phyloP scores from a whole-genome alignment of 2,888 invertebrate genomes.

The Troides helena region DNA sequence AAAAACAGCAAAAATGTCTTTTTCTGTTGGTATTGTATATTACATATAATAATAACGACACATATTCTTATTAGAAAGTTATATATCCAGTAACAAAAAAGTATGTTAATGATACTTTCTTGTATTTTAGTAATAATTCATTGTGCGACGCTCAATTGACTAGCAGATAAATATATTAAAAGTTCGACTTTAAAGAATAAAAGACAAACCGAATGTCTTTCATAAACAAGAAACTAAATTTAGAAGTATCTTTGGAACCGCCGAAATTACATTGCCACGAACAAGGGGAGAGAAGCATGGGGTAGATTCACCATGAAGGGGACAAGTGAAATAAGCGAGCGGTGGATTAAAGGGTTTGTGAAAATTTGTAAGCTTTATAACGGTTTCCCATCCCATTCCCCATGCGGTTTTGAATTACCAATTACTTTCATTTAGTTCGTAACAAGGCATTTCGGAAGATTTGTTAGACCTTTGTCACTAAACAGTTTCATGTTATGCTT shows the following conservation, averaged over 20 bases:
- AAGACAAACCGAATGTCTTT: conserved; percentile 5
- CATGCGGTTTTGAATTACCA: conserved; percentile 76
- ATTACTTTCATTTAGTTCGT: conserved; percentile 71
- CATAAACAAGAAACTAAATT: conserved; percentile 27
- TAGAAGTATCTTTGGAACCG: conserved; percentile 54
- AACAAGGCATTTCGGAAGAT: conserved; percentile 53
- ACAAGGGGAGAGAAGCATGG: conserved; percentile 46
- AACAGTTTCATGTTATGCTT: conserved; percentile 1
- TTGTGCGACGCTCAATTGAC: not conserved
- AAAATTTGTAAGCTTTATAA: conserved; percentile 75
- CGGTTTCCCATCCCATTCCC: conserved; percentile 59
- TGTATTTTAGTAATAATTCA: not conserved
- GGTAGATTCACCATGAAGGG: conserved; percentile 67
- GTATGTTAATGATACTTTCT: not conserved
- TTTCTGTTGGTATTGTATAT: too few species aligned
- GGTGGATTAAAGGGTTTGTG: conserved; percentile 76
- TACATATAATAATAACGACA: too few species aligned
- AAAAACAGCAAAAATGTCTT: too few species aligned
- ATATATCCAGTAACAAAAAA: too few species aligned
- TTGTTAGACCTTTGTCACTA: conserved; percentile 24
- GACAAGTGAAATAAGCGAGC: conserved; percentile 77
- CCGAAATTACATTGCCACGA: conserved; percentile 65
- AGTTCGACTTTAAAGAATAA: conserved; percentile 33
- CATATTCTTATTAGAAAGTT: too few species aligned
- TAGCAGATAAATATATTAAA: not conserved